Base-by-base conservation (phyloP, 2,888 invertebrate species). In the Pterostichus niger region DNA sequence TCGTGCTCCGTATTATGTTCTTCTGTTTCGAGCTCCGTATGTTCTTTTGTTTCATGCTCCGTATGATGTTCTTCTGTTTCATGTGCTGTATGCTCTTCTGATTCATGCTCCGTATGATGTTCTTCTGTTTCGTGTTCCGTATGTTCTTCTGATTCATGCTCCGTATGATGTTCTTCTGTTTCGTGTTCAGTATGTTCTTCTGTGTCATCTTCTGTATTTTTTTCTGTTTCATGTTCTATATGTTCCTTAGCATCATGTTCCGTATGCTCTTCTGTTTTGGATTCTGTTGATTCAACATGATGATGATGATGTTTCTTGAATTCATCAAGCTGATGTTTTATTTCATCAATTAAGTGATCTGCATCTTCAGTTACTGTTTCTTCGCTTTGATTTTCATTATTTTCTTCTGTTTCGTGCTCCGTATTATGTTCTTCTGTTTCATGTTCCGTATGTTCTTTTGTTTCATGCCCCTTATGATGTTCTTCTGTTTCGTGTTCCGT, bases 321-420 rank as follows among this genome's bases (percentile, higher is more conserved):
- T 17, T 44, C 46, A 35, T 54, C 35, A 78, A 77, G 64, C 46
- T 56, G 40, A 15, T n/a, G 46, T 77, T 83, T 44, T 24, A 79
- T 59, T 17, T 79, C 40, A 0, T 54, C 71, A 10, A 56, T 31
- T n/a, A 54, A 15, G 1, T 64, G 49, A 3, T 77, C 56, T 31
- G 46, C 46, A 35, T 49, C 17, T 40, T 64, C 76, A 13, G 6
- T 64, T 44, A 1, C 33, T n/a, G n/a, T 13, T 11, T n/a, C 7
- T 6, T 64, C 35, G 0, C 35, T 52, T 40, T 6, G 17, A 10
- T 33, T 31, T 64, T 49, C 52, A 3, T 40, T 11, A 13, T 44
- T 17, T 61, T 52, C 49, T 61, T 40, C 52, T 35, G 6, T 64
- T n/a, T 40, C 24, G 3, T 24, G 1, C 24, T 24, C 24, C 3